phyloP scores from a whole-genome alignment of 2,113 vertebrate genomes.

The Himantopus leucocephalus region DNA sequence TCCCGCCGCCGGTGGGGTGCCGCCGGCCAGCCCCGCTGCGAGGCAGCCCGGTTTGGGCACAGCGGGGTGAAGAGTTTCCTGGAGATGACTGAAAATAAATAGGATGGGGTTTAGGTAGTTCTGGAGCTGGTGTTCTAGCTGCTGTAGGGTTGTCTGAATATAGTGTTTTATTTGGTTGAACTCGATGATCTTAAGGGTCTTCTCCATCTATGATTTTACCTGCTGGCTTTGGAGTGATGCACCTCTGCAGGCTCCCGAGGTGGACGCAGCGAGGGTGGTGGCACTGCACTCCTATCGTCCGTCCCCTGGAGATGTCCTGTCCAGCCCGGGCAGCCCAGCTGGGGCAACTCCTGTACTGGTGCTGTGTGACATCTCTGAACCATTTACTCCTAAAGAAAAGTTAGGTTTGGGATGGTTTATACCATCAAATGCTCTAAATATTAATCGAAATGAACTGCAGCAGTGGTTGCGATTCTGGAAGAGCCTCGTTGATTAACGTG shows the following conservation, averaged over 20 bases:
- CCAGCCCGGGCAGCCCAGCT: background rate
- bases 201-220: background rate
- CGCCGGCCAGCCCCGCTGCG: background rate
- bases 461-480: background rate
- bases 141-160: background rate
- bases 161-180: background rate
- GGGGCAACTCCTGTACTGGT: background rate
- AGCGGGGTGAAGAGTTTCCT: background rate
- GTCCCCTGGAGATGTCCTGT: background rate
- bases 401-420: background rate
- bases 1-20: background rate
- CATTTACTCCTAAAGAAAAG: background rate
- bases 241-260: background rate
- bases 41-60: background rate
- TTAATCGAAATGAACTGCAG: background rate
- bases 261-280: background rate
- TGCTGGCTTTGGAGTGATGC: background rate
- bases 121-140: background rate
- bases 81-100: fast-evolving
- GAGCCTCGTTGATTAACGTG: background rate
- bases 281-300: background rate
- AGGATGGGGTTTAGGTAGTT: background rate
- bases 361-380: background rate
- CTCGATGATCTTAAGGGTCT: background rate
- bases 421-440: background rate